Percentiles rank a stretch among this genome's conserved stretches.
phyloP scores from a whole-genome alignment of 1,140 invertebrate genomes.

The Harpegnathos saltator region DNA sequence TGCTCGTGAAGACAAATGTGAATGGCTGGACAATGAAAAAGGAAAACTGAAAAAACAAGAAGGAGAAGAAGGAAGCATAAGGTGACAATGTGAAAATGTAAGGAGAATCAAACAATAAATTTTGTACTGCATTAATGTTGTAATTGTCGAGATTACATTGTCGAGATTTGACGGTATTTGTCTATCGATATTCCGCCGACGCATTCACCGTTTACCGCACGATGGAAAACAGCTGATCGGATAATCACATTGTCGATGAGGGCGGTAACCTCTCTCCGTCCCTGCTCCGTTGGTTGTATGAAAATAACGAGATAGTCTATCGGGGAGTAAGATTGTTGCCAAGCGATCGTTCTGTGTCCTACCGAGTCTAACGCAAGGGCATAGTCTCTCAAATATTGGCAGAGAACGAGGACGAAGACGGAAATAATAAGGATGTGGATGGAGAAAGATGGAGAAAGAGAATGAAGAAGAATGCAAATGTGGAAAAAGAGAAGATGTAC shows the following conservation, averaged over 20 bases:
- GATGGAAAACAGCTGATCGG: constrained; percentile 71
- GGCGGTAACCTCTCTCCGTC: constrained; percentile 1
- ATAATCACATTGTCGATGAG: constrained; percentile 52
- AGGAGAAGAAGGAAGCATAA: background rate
- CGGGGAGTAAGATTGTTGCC: constrained; percentile 4
- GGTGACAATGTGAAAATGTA: too few species aligned
- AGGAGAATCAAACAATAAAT: constrained; percentile 61
- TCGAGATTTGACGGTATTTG: constrained; percentile 41
- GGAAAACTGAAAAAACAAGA: background rate
- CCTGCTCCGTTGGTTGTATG: constrained; percentile 9
- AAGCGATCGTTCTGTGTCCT: background rate
- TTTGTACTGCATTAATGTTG: constrained; percentile 52
- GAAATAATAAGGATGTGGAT: background rate
- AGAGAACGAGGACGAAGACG: background rate
- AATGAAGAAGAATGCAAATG: background rate
- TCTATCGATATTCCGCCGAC: constrained; percentile 57
- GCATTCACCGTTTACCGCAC: constrained; percentile 74
- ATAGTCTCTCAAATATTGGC: background rate
- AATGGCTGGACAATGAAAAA: background rate
- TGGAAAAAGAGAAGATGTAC: constrained; percentile 6
- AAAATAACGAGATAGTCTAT: constrained; percentile 64
- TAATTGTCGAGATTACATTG: background rate
- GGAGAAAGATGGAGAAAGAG: background rate
- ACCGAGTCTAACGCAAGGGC: background rate
- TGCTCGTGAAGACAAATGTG: constrained; percentile 8